phyloP scores from a whole-genome alignment of 2,113 vertebrate species.

The Sinocyclocheilus grahami region DNA sequence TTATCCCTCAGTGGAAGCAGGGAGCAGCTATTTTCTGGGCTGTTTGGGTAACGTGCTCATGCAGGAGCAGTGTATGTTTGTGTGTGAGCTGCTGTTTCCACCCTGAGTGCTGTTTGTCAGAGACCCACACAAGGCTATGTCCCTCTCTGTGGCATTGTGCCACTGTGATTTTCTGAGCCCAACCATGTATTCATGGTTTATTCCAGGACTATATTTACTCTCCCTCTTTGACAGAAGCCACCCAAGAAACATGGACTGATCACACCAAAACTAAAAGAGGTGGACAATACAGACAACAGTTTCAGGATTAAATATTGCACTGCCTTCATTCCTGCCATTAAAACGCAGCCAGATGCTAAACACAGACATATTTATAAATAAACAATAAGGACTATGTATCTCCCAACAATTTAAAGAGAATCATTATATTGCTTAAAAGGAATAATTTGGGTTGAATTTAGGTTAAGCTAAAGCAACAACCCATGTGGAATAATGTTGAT shows the following conservation, averaged over 20 bases:
- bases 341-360: conserved; percentile 15
- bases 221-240: conserved; percentile 78
- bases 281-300: conserved; percentile 19
- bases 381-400: neutral
- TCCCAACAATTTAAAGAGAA: neutral
- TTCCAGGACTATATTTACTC: conserved; percentile 89
- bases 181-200: conserved; percentile 88
- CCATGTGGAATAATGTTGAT: neutral
- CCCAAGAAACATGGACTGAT: conserved; percentile 72
- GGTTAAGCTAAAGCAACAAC: neutral
- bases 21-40: conserved; percentile 84
- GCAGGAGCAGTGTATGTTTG: conserved; percentile 65
- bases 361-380: conserved; percentile 7
- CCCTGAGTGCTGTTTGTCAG: conserved; percentile 81
- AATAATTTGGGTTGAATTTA: neutral
- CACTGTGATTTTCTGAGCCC: conserved; percentile 82
- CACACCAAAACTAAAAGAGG: conserved; percentile 41
- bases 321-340: neutral
- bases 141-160: conserved; percentile 86
- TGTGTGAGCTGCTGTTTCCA: conserved; percentile 81
- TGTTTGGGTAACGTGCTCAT: conserved; percentile 77
- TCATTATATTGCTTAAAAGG: neutral
- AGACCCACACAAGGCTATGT: conserved; percentile 75
- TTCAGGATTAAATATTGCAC: conserved; percentile 20
- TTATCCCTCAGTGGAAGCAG: conserved; percentile 78